Evolutionary conservation across 2,888 invertebrate species (phyloP), one percentile per base, ranked within the genome.

Genomic region (Stenodema calcarata): DNA sequence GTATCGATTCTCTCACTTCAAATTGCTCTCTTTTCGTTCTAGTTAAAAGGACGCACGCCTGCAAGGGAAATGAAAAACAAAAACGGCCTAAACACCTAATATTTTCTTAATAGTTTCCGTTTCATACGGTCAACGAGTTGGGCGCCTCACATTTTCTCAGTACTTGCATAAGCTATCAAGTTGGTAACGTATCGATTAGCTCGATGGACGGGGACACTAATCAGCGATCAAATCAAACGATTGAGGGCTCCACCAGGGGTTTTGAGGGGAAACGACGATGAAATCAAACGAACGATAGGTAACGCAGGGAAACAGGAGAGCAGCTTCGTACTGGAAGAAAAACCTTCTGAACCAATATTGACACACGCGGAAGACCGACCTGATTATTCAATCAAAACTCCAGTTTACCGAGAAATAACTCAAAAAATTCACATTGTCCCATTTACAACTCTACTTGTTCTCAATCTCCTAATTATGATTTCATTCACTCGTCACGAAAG

Each of bases 1-100:
- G n/a, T 42, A 78, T 78, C 78, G 78, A 54, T 78, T 78, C 42
- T 35, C 73, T 75, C 73, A 30, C 73, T 41, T 35, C 41, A 18
- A 41, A 75, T 75, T 75, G n/a, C 35, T 18, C 28, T 18, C 73
- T 35, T 75, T 75, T 75, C 35, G 16, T 41, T 35, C 73, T 16
- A 35, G 30, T 62, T 62, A 62, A 62, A 18, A 62, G 27, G 23
- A 62, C 62, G 62, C 18, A 7, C 23, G 62, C 62, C 27, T 35
- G 62, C 11, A 1, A 62, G 11, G 62, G 62, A 62, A 23, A 4
- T 62, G 7, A 62, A 23, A n/a, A 4, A 23, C 23, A 23, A 62
- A 62, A 47, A 23, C 23, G 4, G 9, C 11, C 18, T 23, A 18
- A 23, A 62, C 23, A 23, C 23, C 18, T 23, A 23, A 23, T 27